Evolutionary conservation across 2,888 invertebrate genomes (phyloP).

Genomic region (Agrilus cyanescens): DNA sequence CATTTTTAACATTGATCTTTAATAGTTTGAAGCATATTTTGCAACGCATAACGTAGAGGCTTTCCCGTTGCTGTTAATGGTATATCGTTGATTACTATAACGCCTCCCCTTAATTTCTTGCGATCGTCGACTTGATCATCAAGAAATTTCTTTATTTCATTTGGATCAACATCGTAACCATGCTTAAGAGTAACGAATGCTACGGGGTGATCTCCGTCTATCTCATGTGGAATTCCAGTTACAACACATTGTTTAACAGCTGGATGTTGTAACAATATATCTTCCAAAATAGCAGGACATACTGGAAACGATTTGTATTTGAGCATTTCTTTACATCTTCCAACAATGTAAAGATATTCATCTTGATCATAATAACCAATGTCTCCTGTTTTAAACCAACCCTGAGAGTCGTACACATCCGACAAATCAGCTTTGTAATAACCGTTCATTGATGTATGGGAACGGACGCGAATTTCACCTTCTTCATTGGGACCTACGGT

Average conservation of each 20-base stretch:
- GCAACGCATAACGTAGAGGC: not conserved
- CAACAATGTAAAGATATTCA: constrained; percentile 35
- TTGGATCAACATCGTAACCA: constrained; percentile 33
- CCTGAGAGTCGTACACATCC: constrained; percentile 30
- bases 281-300: constrained; percentile 72
- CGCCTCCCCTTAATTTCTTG: constrained; percentile 12
- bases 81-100: constrained; percentile 8
- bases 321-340: constrained; percentile 37
- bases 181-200: constrained; percentile 51
- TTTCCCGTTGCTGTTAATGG: constrained; percentile 14
- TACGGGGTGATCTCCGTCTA: constrained; percentile 60
- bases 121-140: constrained; percentile 9
- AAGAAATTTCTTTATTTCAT: constrained; percentile 47
- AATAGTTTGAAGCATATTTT: no score
- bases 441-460: constrained; percentile 27
- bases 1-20: no score
- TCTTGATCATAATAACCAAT: constrained; percentile 37
- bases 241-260: constrained; percentile 68
- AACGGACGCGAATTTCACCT: constrained; percentile 42
- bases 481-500: constrained; percentile 35
- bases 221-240: constrained; percentile 56
- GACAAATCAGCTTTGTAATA: constrained; percentile 37
- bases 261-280: constrained; percentile 53
- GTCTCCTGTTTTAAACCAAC: constrained; percentile 41
- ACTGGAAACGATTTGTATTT: constrained; percentile 39